Conservation (phyloP, 2,888 invertebrate species). For the Hemicrepidius hirtus region DNA sequence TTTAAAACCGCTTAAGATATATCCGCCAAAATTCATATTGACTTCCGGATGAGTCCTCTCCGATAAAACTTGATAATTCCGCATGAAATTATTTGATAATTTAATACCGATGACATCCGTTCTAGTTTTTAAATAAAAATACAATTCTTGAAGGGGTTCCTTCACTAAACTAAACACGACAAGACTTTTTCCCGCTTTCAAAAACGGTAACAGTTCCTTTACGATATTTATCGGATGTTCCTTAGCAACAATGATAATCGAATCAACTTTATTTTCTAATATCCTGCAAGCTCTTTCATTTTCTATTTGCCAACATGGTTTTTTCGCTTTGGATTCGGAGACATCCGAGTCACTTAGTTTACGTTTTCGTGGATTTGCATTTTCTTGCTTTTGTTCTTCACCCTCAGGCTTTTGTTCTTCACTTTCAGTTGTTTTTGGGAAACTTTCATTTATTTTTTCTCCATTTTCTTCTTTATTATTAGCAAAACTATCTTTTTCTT, state of each 20-base stretch:
- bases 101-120: slow-evolving; percentile 84
- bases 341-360: slow-evolving; percentile 64
- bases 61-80: slow-evolving; percentile 92
- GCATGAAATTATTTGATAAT: slow-evolving; percentile 89
- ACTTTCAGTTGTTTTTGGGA: too few relatives aligned
- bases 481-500: slow-evolving; percentile 68
- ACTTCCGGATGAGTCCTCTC: slow-evolving; percentile 97
- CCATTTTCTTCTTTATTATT: slow-evolving; percentile 18
- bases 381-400: slow-evolving; percentile 39
- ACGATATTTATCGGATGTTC: slow-evolving; percentile 91
- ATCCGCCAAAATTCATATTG: slow-evolving; percentile 93
- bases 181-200: slow-evolving; percentile 88
- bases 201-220: slow-evolving; percentile 82
- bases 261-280: slow-evolving; percentile 81
- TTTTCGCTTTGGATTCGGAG: slow-evolving; percentile 68
- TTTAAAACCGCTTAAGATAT: slow-evolving; percentile 84
- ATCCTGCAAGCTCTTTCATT: slow-evolving; percentile 80
- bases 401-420: background rate
- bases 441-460: slow-evolving; percentile 37
- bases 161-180: slow-evolving; percentile 87
- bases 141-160: slow-evolving; percentile 91
- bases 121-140: slow-evolving; percentile 83
- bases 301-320: slow-evolving; percentile 81
- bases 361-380: slow-evolving; percentile 57
- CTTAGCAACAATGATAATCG: slow-evolving; percentile 85